Base-by-base conservation (phyloP, 2,113 vertebrate species). In the Pelusios castaneus region DNA sequence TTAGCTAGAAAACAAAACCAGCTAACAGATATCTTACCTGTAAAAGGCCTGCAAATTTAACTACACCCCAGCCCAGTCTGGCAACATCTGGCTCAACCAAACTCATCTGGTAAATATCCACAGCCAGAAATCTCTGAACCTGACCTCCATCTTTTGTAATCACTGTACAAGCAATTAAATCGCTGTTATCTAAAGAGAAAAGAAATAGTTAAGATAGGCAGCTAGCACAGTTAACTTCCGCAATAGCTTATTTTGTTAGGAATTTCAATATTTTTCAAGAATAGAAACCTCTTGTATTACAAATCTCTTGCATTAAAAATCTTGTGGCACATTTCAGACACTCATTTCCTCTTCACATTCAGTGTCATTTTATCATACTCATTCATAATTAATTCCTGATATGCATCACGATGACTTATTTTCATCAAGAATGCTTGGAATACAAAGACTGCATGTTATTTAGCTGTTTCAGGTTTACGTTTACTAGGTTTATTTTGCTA, bases 61-160 rank as follows among this genome's bases (percentile, higher is more conserved):
- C 99, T 0, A 99, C 99, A 34, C 99, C 99, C 99, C 99, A 99
- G 70, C 99, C 99, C 5, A 99, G 98, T 22, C 99, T 98, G 96
- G 99, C 99, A 89, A 98, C 97, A 43, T 99, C 99, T 0, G 99
- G 99, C 90, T 99, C 99, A 84, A 99, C 99, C 93, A 99, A 96
- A 92, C 99, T 99, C 99, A 99, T 99, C 97, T 99, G 99, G 97
- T 99, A 99, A 80, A 99, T 98, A 52, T 99, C 99, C 5, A 99
- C 99, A 17, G 99, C 99, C 78, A 99, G 98, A 95, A 99, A 99
- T 52, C 99, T 98, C 97, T 99, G 99, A 82, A 99, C 99, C 96
- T 99, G 99, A 89, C 98, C 96, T 0, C 99, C 99, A 19, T 99
- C 99, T 96, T 99, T 99, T 91, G 99, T 99, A 87, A 99, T 98